Conservation (phyloP, 2,888 invertebrate species). For the Campoplex nolae region DNA sequence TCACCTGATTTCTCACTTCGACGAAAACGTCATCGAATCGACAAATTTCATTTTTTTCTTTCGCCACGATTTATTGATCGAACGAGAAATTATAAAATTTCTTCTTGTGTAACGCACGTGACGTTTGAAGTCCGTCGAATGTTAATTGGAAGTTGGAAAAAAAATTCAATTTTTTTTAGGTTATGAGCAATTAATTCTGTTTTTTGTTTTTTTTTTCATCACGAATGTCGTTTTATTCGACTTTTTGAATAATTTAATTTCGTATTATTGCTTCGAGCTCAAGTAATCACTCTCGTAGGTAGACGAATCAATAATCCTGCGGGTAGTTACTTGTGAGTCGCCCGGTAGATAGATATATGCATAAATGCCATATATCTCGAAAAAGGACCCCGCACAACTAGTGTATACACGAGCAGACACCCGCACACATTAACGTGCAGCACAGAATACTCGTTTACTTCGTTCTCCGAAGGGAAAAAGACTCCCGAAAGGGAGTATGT, state of each 20-base stretch:
- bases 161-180: neutral
- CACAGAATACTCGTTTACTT: slow-evolving; percentile 50
- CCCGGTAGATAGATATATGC: neutral
- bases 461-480: slow-evolving; percentile 41
- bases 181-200: too few species aligned
- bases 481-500: slow-evolving; percentile 45
- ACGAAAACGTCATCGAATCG: too few species aligned
- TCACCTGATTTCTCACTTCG: too few species aligned
- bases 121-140: neutral
- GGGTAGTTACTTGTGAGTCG: neutral
- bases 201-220: neutral
- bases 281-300: neutral
- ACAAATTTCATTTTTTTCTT: too few species aligned
- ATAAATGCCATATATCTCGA: slow-evolving; percentile 38
- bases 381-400: slow-evolving; percentile 35
- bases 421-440: slow-evolving; percentile 7
- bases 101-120: too few species aligned
- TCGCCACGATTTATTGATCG: too few species aligned
- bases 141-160: neutral
- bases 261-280: neutral
- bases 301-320: neutral
- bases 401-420: neutral
- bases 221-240: neutral
- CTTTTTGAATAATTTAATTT: neutral
- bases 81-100: too few species aligned